phyloP scores from a whole-genome alignment of 2,797 vertebrate genomes.

The Macroramphosus scolopax region DNA sequence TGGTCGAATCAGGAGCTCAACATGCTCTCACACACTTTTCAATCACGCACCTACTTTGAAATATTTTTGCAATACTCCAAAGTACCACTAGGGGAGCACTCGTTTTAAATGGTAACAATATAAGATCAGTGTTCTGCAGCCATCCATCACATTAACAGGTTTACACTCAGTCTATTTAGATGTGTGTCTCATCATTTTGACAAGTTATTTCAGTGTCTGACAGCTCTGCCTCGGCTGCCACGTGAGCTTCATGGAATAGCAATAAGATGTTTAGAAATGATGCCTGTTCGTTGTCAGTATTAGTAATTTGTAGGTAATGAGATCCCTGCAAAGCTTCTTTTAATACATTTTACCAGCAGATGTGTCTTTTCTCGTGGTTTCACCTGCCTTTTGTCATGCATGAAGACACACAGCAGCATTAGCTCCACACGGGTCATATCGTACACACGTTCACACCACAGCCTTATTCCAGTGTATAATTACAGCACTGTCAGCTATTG shows the following conservation, averaged over 20 bases:
- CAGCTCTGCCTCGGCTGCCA: conserved; percentile 32
- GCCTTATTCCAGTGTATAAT: conserved; percentile 39
- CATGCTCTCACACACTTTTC: neutral
- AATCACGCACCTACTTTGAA: no score
- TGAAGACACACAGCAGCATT: conserved; percentile 14
- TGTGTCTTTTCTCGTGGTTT: conserved; percentile 7
- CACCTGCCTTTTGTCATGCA: conserved; percentile 23
- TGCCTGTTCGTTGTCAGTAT: conserved; percentile 28
- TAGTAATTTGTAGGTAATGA: conserved; percentile 21
- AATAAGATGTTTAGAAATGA: conserved; percentile 37
- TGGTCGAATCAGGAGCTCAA: conserved; percentile 2
- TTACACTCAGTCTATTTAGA: neutral
- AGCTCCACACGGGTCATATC: conserved; percentile 14
- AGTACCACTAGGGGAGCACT: no score
- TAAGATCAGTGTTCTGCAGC: no score
- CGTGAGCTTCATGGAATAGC: conserved; percentile 35
- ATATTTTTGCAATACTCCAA: no score
- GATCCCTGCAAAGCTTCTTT: conserved; percentile 8
- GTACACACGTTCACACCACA: conserved; percentile 25
- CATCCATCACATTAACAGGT: conserved; percentile 7
- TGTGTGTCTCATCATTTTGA: conserved; percentile 20
- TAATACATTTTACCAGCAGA: conserved; percentile 3
- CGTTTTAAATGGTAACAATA: no score
- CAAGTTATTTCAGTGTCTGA: neutral
- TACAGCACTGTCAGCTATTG: conserved; percentile 10